phyloP scores from a whole-genome alignment of 92 coral and sea anemone genomes.

The Meandrina meandrites region DNA sequence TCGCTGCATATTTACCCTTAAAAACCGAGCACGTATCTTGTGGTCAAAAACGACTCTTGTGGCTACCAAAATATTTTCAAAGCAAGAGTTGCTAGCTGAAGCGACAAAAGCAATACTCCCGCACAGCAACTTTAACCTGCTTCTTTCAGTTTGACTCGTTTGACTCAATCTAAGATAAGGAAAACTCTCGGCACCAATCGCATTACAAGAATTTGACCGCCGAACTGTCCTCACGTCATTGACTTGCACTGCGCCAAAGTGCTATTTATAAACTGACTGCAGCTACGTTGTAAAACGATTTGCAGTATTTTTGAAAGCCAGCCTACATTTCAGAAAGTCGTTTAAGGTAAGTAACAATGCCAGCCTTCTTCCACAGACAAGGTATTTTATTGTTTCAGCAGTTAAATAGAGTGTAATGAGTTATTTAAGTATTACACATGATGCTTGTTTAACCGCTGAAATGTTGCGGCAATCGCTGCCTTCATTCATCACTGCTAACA shows the following conservation, averaged over 20 bases:
- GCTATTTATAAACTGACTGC: neutral
- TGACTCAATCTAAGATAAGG: constrained; percentile 2
- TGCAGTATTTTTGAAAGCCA: neutral
- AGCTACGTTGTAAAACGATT: neutral
- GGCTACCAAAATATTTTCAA: constrained; percentile 9
- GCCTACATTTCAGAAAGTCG: neutral
- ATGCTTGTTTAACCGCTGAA: neutral
- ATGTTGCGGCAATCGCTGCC: neutral
- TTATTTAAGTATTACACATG: neutral
- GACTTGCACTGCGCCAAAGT: neutral
- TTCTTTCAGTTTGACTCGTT: neutral
- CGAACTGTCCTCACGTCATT: neutral
- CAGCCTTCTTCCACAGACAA: neutral
- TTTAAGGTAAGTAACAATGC: constrained; percentile 10
- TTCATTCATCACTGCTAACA: neutral
- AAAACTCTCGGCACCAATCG: constrained; percentile 9
- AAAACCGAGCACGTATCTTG: constrained; percentile 8
- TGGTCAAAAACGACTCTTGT: constrained; percentile 13
- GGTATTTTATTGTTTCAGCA: neutral
- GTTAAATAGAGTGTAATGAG: neutral
- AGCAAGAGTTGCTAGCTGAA: neutral
- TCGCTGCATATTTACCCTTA: neutral
- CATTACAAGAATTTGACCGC: neutral
- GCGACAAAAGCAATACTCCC: neutral
- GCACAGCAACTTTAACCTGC: neutral